Conservation (phyloP, 1,140 invertebrate genomes). For the Oncopodura yosiiana region DNA sequence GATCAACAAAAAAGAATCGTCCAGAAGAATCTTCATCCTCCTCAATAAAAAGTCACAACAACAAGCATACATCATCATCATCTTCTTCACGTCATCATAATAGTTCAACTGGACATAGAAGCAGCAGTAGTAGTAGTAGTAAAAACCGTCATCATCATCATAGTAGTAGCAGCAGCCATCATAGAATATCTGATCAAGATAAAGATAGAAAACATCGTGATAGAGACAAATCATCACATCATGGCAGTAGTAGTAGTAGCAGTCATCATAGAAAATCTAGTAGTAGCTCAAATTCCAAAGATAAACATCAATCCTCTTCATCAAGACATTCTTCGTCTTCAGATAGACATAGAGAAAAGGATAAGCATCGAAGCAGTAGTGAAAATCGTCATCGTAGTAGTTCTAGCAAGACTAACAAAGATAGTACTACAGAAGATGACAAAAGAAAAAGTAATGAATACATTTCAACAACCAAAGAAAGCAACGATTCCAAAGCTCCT, state of each 20-base stretch:
- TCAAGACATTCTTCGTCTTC: not conserved
- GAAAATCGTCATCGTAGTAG: not conserved
- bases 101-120: not conserved
- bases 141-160: not conserved
- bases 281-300: not conserved
- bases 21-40: not conserved
- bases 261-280: not conserved
- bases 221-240: not conserved
- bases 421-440: not conserved
- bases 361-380: constrained; percentile 5
- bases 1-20: not conserved
- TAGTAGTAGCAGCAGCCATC: too few relatives aligned
- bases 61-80: not conserved
- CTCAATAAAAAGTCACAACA: not conserved
- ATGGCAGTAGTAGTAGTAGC: not conserved
- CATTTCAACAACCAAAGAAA: not conserved
- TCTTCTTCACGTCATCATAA: not conserved
- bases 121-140: constrained; percentile 2
- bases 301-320: constrained; percentile 1
- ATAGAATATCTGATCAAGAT: too few relatives aligned
- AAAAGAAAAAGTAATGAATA: not conserved
- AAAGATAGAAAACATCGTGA: too few relatives aligned
- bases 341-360: not conserved
- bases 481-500: not conserved
- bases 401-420: constrained; percentile 3